Evolutionary conservation across 2,797 vertebrate species (phyloP).

Genomic region (Lutjanus campechanus): DNA sequence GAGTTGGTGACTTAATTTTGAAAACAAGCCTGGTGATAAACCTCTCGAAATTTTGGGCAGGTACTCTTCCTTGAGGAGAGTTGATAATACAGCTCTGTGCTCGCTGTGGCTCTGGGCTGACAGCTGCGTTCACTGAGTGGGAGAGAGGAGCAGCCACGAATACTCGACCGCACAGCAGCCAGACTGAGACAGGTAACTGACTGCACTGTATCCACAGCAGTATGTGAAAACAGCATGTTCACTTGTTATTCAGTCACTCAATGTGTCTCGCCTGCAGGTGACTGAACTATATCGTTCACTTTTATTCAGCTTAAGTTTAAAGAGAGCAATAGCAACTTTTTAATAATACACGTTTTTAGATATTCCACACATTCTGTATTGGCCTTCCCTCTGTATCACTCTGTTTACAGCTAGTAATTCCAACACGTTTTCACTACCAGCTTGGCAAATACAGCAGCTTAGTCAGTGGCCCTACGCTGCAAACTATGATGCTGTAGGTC

Average conservation of each 20-base stretch:
- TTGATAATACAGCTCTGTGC: slow-evolving; percentile 13
- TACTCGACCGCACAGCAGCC: slow-evolving; percentile 22
- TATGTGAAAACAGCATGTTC: background rate
- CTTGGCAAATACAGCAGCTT: no score
- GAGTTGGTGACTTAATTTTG: slow-evolving; percentile 5
- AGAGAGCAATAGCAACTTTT: background rate
- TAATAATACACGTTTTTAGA: background rate
- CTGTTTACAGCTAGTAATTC: background rate
- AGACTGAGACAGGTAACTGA: slow-evolving; percentile 16
- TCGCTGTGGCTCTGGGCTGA: slow-evolving; percentile 25
- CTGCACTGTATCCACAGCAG: background rate
- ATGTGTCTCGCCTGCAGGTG: background rate
- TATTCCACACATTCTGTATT: background rate
- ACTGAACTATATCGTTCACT: background rate
- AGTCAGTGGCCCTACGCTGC: no score
- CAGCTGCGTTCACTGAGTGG: slow-evolving; percentile 35
- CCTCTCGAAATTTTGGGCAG: background rate
- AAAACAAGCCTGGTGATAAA: slow-evolving; percentile 10
- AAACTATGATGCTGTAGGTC: no score
- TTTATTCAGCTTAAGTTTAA: background rate
- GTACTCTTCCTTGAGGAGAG: slow-evolving; percentile 10
- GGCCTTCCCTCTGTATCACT: background rate
- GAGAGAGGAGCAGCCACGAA: slow-evolving; percentile 29
- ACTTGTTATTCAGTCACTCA: slow-evolving; percentile 3
- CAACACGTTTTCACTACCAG: no score